Conservation (phyloP, 23 tunicate species). For the Trididemnum miniatum region DNA sequence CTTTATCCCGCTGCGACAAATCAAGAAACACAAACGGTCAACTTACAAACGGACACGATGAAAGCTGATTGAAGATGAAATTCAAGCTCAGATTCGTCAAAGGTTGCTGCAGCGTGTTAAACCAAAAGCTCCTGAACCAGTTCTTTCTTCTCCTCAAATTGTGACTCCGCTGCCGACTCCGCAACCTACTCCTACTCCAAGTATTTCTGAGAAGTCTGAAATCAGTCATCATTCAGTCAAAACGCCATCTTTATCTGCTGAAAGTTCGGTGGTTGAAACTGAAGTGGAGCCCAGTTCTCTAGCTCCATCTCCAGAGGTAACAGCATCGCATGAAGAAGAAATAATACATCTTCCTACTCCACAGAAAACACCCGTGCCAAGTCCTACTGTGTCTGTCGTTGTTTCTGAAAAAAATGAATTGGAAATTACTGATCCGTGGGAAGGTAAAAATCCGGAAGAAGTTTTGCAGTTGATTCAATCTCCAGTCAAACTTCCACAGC, state of each 20-base stretch:
- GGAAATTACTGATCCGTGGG: constrained; percentile 31
- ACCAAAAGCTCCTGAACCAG: neutral
- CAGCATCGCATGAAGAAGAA: neutral
- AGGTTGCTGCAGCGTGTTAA: neutral
- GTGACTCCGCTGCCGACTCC: neutral
- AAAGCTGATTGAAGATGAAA: constrained; percentile 13
- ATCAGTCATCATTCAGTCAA: neutral
- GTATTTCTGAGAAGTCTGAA: neutral
- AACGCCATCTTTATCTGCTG: constrained; percentile 49
- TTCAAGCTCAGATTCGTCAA: neutral
- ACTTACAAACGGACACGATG: neutral
- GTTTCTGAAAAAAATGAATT: neutral
- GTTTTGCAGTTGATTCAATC: neutral
- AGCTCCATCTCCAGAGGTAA: neutral
- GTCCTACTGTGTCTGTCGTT: constrained; percentile 10
- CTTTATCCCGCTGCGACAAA: constrained; percentile 32
- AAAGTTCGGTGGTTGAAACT: constrained; percentile 44
- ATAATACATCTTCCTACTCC: constrained; percentile 8
- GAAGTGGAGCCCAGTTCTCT: neutral
- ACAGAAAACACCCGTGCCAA: constrained; percentile 21
- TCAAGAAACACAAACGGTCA: neutral
- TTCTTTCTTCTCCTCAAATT: neutral
- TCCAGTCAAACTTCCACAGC: neutral
- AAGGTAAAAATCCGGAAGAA: constrained; percentile 31
- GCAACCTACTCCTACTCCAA: neutral